Evolutionary conservation across 2,113 vertebrate species (phyloP), one percentile per base, ranked within the genome.

Genomic region (Triplophysa dalaica): DNA sequence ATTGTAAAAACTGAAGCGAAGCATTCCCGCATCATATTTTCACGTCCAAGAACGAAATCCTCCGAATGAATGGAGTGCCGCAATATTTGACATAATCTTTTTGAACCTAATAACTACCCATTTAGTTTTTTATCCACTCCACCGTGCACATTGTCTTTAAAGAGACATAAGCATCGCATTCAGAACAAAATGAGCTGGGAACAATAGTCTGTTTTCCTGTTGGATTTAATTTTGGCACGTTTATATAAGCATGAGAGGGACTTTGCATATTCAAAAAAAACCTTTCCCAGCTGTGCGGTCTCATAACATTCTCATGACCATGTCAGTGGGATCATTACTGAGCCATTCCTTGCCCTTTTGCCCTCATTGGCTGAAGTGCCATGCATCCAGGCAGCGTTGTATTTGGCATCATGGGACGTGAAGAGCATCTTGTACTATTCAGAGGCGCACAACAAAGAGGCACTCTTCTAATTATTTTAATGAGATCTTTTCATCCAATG

Each of bases 401-500:
- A 64, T 89, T 87, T 90, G 87, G 88, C 90, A 91, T 89, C 87
- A 88, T 86, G 86, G 83, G 84, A 82, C 82, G 83, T 89, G 89
- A 90, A 91, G 90, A 87, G 91, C 88, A 86, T 92, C 86, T 88
- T 85, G 87, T 91, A 82, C 79, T 90, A 90, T 90, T 91, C 90
- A 88, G 86, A 85, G 84, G 87, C 89, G 87, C 86, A 90, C 91
- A 93, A 94, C 92, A 93, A 93, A 93, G 90, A 91, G 90, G 88
- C 91, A 89, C 92, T 91, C 91, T 88, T 86, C 90, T 91, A 91
- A 92, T 92, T 93, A 92, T 91, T 92, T 92, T 94, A 94, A 93
- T 92, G 89, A 92, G 92, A 91, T 93, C 92, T 93, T 92, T 93
- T 93, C 91, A 93, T 92, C 89, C 87, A 87, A 81, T 89, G 90